Conservation (phyloP, 2,113 vertebrate genomes). For the Neodontobutis hainanensis region DNA sequence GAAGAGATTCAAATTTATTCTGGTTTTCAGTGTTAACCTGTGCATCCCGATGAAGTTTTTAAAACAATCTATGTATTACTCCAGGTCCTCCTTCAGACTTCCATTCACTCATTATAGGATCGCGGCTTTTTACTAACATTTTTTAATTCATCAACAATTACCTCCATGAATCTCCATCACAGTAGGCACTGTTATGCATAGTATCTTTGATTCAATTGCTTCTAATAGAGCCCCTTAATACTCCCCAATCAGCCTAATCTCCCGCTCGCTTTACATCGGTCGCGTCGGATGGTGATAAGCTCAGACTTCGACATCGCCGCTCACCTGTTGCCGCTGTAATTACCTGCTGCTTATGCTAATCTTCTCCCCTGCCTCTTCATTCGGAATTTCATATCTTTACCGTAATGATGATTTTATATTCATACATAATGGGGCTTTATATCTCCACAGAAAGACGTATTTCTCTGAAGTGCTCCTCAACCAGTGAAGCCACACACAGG, state of each 20-base stretch:
- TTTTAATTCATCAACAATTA: no score
- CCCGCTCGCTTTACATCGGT: neutral
- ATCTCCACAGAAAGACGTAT: neutral
- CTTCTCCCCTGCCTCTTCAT: neutral
- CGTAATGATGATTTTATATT: constrained; percentile 8
- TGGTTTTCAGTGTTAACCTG: no score
- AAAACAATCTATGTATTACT: no score
- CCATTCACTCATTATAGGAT: no score
- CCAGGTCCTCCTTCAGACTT: neutral
- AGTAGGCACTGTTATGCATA: no score
- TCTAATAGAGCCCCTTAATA: neutral
- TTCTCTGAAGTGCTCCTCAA: neutral
- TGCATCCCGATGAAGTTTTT: no score
- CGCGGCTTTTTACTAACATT: no score
- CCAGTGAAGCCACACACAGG: neutral
- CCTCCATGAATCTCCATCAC: no score
- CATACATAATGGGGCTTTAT: neutral
- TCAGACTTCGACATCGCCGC: neutral
- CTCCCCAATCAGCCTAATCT: neutral
- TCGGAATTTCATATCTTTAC: neutral
- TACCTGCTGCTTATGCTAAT: constrained; percentile 8
- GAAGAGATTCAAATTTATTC: no score
- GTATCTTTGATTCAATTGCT: no score
- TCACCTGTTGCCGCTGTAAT: constrained; percentile 2
- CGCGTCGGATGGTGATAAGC: neutral